These are phyloP conservation scores for Agrotis exclamationis DNA, from an alignment of 2,888 invertebrate genomes.

Conservation along the genomic window DNA sequence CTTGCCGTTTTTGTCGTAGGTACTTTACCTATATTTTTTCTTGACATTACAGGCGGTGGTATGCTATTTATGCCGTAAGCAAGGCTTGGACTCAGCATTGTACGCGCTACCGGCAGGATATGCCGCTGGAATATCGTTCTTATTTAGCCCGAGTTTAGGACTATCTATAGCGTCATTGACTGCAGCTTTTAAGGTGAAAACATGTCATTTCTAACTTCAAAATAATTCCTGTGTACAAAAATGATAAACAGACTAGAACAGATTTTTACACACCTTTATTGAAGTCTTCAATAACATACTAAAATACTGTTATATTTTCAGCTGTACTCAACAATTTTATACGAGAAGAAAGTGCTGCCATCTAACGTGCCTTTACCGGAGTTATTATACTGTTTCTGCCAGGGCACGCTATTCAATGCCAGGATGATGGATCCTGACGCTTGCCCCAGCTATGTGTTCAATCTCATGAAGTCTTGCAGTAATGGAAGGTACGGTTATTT, in stretches of 20 bases:
- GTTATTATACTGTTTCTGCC: conserved; percentile 87
- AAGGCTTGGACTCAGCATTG: conserved; percentile 82
- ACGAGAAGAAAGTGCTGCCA: conserved; percentile 86
- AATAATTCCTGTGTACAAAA: background rate
- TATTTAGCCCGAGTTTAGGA: conserved; percentile 88
- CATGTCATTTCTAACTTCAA: background rate
- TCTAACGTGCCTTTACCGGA: conserved; percentile 83
- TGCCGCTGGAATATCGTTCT: conserved; percentile 88
- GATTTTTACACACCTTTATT: too few species aligned
- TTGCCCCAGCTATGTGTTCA: conserved; percentile 88
- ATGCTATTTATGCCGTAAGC: conserved; percentile 85
- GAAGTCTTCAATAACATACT: background rate
- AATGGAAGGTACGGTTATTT: conserved; percentile 82
- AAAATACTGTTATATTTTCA: conserved; percentile 60
- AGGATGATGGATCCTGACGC: conserved; percentile 85
- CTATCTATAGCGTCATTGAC: conserved; percentile 88
- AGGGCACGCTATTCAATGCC: conserved; percentile 87
- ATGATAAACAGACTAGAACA: too few species aligned
- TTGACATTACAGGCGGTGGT: conserved; percentile 83
- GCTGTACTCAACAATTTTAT: conserved; percentile 85
- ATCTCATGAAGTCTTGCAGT: conserved; percentile 83
- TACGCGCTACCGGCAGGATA: conserved; percentile 90
- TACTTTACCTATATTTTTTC: background rate
- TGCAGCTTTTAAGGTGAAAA: conserved; percentile 88
- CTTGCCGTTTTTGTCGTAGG: too few species aligned